phyloP scores from a whole-genome alignment of 2,797 vertebrate genomes.

The Leontocebus nigricollis region DNA sequence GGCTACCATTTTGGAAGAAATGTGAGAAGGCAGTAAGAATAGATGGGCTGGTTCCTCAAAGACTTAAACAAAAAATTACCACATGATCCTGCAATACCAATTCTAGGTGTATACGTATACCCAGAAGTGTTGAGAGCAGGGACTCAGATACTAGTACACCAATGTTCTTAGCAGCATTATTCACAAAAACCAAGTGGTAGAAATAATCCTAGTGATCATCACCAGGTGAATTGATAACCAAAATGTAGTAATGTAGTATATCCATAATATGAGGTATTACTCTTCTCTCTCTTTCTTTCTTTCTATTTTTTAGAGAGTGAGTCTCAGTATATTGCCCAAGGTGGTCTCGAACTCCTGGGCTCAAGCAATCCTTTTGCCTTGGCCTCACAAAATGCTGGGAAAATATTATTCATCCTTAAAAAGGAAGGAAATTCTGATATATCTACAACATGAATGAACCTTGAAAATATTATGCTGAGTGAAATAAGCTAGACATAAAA shows the following conservation, averaged over 20 bases:
- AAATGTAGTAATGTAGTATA: background rate
- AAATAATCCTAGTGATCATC: background rate
- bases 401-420: background rate
- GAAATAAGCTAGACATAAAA: background rate
- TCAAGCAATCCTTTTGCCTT: background rate
- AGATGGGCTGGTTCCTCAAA: background rate
- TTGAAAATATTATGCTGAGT: background rate
- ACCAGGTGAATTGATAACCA: background rate
- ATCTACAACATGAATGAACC: background rate
- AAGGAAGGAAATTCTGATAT: background rate
- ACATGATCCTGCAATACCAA: background rate
- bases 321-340: background rate
- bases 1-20: background rate
- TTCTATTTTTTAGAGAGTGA: background rate
- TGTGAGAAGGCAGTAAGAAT: background rate
- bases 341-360: accelerated
- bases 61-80: background rate
- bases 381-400: background rate
- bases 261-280: background rate
- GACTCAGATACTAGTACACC: background rate
- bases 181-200: background rate
- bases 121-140: background rate
- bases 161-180: background rate
- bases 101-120: background rate
- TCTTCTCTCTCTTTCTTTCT: no score